phyloP scores from a whole-genome alignment of 1,140 invertebrate species.

The Drosophila ficusphila region DNA sequence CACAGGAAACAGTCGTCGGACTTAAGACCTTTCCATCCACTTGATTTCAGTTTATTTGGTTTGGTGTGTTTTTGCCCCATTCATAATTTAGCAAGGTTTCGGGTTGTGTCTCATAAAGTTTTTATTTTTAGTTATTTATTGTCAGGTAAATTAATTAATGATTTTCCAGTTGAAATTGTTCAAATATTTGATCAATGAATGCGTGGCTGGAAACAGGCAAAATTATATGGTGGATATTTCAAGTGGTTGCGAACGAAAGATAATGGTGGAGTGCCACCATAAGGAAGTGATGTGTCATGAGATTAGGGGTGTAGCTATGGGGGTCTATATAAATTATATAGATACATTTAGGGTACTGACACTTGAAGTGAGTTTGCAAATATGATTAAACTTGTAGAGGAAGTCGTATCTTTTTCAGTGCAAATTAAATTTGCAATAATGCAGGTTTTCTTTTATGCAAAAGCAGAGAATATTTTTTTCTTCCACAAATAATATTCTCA shows the following conservation, averaged over 20 bases:
- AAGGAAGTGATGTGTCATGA: conserved; percentile 16
- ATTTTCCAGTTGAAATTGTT: conserved; percentile 47
- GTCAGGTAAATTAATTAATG: conserved; percentile 77
- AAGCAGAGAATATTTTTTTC: neutral
- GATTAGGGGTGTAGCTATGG: neutral
- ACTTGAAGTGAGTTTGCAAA: conserved; percentile 3
- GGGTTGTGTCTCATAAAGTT: conserved; percentile 2
- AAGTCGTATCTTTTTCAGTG: too few relatives aligned
- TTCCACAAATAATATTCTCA: neutral
- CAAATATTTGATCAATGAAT: conserved; percentile 36
- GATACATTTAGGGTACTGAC: neutral
- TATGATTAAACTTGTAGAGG: too few relatives aligned
- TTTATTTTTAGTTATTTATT: conserved; percentile 55
- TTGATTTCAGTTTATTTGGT: neutral
- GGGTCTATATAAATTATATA: neutral
- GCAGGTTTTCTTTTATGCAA: too few relatives aligned
- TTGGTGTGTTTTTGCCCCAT: conserved; percentile 13
- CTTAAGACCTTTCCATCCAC: conserved; percentile 8
- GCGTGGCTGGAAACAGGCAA: conserved; percentile 17
- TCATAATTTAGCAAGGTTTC: conserved; percentile 17
- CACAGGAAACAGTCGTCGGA: conserved; percentile 39
- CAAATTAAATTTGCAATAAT: too few relatives aligned
- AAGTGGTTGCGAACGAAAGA: conserved; percentile 12
- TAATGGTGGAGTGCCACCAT: conserved; percentile 17
- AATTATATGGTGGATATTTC: conserved; percentile 10